Conservation (phyloP, 2,113 vertebrate genomes). For the Anthoscopus minutus region DNA sequence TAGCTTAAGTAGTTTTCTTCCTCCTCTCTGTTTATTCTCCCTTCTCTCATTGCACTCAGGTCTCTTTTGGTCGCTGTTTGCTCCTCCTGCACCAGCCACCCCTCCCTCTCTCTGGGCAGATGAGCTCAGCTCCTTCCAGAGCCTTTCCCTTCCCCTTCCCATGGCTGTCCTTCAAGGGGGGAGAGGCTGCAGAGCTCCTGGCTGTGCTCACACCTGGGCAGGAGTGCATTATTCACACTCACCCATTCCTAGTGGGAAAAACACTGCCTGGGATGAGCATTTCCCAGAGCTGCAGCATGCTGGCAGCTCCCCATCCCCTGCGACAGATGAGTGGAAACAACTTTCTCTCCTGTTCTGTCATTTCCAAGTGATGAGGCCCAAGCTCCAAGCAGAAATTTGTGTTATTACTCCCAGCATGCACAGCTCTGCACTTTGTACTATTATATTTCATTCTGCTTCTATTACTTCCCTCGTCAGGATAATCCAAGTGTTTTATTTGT, state of each 20-base stretch:
- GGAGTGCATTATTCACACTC: fast-evolving
- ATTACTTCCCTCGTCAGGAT: background rate
- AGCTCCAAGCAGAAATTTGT: background rate
- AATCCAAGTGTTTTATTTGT: conserved; percentile 39
- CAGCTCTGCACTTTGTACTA: conserved; percentile 15
- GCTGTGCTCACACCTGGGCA: background rate
- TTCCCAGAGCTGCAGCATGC: background rate
- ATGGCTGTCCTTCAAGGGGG: fast-evolving
- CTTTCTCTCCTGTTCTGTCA: background rate
- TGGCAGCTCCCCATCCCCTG: background rate
- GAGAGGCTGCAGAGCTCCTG: background rate
- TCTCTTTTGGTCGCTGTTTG: background rate
- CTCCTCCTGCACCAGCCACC: background rate
- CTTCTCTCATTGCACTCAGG: background rate
- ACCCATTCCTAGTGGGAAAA: background rate
- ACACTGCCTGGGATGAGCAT: background rate
- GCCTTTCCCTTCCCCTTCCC: background rate
- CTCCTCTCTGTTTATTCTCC: background rate
- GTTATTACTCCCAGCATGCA: background rate
- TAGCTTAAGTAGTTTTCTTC: background rate
- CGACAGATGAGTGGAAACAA: background rate
- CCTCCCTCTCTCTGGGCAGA: background rate
- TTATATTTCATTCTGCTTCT: conserved; percentile 12
- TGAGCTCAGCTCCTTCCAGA: background rate
- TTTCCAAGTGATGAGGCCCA: conserved; percentile 29